phyloP scores from a whole-genome alignment of 2,888 invertebrate genomes.

The Nomada hirtipes region DNA sequence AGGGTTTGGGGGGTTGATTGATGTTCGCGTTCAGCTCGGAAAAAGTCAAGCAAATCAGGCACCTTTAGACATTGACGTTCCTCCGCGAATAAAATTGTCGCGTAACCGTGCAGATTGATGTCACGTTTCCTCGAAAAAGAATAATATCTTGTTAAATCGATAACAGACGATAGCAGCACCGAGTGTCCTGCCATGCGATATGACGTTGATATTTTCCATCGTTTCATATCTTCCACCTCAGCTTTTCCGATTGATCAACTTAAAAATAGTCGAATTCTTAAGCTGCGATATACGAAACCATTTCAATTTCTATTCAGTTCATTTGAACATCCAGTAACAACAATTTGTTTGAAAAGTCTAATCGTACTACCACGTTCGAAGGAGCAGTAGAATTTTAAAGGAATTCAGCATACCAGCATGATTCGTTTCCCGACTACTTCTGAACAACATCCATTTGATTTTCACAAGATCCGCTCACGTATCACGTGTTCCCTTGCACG shows the following conservation, averaged over 20 bases:
- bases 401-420: not conserved
- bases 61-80: constrained; percentile 15
- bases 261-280: not conserved
- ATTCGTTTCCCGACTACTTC: constrained; percentile 22
- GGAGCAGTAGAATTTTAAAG: too few species aligned
- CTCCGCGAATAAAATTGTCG: constrained; percentile 17
- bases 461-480: constrained; percentile 18
- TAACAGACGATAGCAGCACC: constrained; percentile 56
- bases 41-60: constrained; percentile 50
- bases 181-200: constrained; percentile 28
- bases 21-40: constrained; percentile 25
- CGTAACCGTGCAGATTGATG: constrained; percentile 11
- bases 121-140: constrained; percentile 30
- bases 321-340: too few species aligned
- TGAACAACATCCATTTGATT: constrained; percentile 43
- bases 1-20: constrained; percentile 14
- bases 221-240: not conserved
- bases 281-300: too few species aligned
- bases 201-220: not conserved
- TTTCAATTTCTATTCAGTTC: too few species aligned
- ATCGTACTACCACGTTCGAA: too few species aligned
- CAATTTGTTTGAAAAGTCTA: too few species aligned
- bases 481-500: constrained; percentile 6
- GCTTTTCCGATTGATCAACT: not conserved
- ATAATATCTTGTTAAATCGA: constrained; percentile 68